A percentile compares a stretch with the other conserved stretches of the same genome.
phyloP scores from a whole-genome alignment of 2,888 invertebrate species.

The Hydropsyche betteni region DNA sequence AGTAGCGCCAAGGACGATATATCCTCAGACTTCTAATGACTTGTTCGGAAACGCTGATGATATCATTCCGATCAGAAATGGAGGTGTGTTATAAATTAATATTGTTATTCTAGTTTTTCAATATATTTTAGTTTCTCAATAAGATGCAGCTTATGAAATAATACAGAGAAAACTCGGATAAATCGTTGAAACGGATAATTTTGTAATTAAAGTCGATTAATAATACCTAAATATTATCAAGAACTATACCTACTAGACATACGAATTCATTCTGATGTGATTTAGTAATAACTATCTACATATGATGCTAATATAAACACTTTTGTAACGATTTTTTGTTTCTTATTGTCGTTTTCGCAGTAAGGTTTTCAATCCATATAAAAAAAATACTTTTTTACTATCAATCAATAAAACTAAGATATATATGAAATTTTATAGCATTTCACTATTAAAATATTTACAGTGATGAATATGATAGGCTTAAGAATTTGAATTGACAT shows the following conservation, averaged over 20 bases:
- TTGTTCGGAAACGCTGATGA: conserved; percentile 60
- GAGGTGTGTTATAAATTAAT: conserved; percentile 55
- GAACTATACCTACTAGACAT: no score
- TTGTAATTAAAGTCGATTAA: background rate
- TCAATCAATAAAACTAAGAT: background rate
- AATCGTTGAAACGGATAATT: no score
- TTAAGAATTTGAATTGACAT: no score
- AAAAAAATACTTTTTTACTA: no score
- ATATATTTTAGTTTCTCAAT: no score
- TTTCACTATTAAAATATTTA: background rate
- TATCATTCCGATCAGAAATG: conserved; percentile 64
- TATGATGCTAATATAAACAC: no score
- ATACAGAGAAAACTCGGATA: background rate
- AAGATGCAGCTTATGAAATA: no score
- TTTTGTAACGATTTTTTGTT: no score
- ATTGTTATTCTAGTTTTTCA: conserved; percentile 9
- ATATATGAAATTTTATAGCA: background rate
- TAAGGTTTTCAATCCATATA: background rate
- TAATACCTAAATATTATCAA: background rate
- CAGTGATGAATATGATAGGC: no score
- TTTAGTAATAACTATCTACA: no score
- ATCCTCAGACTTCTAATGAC: conserved; percentile 58
- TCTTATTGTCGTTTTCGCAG: no score
- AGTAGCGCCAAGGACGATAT: conserved; percentile 58
- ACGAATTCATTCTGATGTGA: no score